Base-by-base conservation (phyloP, 2,113 vertebrate species). In the Cinclus mexicanus region DNA sequence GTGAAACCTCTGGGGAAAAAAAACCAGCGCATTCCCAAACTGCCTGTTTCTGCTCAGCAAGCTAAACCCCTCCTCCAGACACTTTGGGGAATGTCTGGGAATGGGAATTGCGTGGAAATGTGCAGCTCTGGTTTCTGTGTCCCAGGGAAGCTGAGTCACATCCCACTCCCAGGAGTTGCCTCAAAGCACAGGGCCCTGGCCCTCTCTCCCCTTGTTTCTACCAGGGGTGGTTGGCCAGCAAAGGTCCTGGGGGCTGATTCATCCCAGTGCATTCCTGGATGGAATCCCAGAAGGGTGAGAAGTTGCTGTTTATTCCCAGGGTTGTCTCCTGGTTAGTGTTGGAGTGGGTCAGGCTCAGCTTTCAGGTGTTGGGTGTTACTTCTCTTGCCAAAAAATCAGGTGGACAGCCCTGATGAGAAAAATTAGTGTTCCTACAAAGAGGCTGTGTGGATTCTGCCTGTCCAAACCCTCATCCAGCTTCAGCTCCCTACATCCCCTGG, bases 121-220 rank as follows among this genome's bases (percentile, higher is more conserved):
- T 28, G 90, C 57, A 72, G 57, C 82, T 91, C 85, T 79, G 71
- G 92, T 94, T 96, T 96, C 92, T 94, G 63, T 85, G 79, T 90
- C 85, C 82, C 75, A 69, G 90, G 85, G 85, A 96, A 72, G 82
- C 94, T 93, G 95, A 96, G 85, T 94, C 96, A 94, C 61, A 47
- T 82, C 78, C 77, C 89, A n/a, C 71, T 92, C 88, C 79, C 90
- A 90, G 85, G 75, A 95, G 46, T 5, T 72, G 82, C 82, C 75
- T 91, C 46, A 81, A 35, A 74, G 59, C 42, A 14, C 0, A 1
- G n/a, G 68, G 77, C 77, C 1, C 4, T 63, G 42, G 15, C 55
- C 0, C 50, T 24, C 29, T 42, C 8, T 41, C 1, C 0, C 6
- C 22, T 46, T 0, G 0, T 35, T 94, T 71, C 82, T 59, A 55